Evolutionary conservation across 2,888 invertebrate genomes (phyloP), one percentile per base, ranked within the genome.

Genomic region (Crematogaster levior): DNA sequence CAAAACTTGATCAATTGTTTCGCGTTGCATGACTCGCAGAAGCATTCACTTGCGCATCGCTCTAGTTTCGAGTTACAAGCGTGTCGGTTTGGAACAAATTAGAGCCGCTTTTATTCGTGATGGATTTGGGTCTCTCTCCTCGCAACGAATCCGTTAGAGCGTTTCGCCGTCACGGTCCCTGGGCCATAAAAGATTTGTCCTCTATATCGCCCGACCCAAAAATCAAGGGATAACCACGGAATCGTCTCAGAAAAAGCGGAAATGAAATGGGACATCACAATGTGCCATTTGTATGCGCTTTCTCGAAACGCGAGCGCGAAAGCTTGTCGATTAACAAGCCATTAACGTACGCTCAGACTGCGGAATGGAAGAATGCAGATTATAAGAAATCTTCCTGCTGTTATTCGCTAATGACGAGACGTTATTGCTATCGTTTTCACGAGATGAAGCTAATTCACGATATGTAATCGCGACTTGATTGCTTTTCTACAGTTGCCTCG

Each of bases 121-220:
- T 83, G 82, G 73, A 85, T 84, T 86, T 82, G 74, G 51, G 80
- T 73, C 85, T 86, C 79, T 68, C 73, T 73, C 73, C 58, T 40
- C 58, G 48, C 53, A 34, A 18, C 66, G 51, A 70, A 51, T 81
- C 85, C 85, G 81, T 89, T 88, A 89, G 88, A 89, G 80, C 83
- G 84, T 88, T 84, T 84, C 86, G 60, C 75, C 86, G 89, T 89
- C 89, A 89, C 82, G 86, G 84, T 86, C 82, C 75, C 66, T 34
- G 82, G 75, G 68, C 82, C 84, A 77, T 82, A 82, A 89, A 79
- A 84, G 85, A 89, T 87, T 85, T 83, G 83, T 84, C 85, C 83
- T 85, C 84, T 88, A 82, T 56, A 53, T 51, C 51, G 61, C 0
- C 56, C 66, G 84, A 83, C 82, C 82, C 74, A 82, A 85, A 88